These are phyloP conservation scores for Lutraria rhynchaena DNA, from an alignment of 1,140 invertebrate genomes.

Conservation along the genomic window DNA sequence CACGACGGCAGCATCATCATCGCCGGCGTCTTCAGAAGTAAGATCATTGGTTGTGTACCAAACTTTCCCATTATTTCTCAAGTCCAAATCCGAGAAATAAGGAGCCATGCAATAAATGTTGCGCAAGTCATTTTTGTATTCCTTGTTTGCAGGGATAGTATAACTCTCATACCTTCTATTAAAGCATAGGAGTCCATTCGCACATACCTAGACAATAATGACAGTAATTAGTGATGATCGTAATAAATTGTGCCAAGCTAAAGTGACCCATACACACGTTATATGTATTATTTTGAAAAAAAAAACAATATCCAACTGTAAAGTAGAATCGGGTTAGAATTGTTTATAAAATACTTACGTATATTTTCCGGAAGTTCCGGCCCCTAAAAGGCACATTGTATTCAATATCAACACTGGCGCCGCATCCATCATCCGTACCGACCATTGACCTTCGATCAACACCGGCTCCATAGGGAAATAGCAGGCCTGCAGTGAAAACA, in stretches of 20 bases:
- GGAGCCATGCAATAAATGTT: constrained; percentile 41
- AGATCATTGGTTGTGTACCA: constrained; percentile 35
- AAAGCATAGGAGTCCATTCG: constrained; percentile 43
- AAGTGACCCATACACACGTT: not conserved
- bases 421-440: constrained; percentile 21
- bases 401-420: not conserved
- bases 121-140: not conserved
- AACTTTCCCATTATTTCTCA: not conserved
- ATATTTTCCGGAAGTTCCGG: constrained; percentile 15
- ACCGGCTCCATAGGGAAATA: not conserved
- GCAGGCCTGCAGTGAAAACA: constrained; percentile 6
- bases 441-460: not conserved
- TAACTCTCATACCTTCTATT: constrained; percentile 20
- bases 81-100: constrained; percentile 31
- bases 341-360: constrained; percentile 13
- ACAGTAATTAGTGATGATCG: not conserved
- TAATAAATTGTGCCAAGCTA: not conserved
- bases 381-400: constrained; percentile 27
- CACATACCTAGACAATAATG: too few relatives aligned
- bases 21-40: not conserved
- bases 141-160: not conserved
- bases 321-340: not conserved
- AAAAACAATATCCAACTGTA: too few relatives aligned
- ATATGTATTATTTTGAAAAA: not conserved
- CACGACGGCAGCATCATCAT: not conserved